Evolutionary conservation across 2,888 invertebrate species (phyloP), one percentile per base, ranked within the genome.

Genomic region (Rapana venosa): DNA sequence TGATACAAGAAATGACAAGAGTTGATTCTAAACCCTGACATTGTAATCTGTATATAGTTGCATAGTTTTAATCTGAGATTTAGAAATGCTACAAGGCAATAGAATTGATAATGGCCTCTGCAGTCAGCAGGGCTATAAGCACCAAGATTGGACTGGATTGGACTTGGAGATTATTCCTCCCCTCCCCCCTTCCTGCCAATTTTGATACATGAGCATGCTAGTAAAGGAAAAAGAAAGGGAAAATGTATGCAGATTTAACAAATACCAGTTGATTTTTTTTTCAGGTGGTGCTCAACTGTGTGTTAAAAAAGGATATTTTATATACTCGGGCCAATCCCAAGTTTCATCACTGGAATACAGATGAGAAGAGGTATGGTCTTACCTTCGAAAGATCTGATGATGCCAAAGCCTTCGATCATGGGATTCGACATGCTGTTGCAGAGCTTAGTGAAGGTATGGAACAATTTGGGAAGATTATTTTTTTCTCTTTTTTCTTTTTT

Each of bases 311-410:
- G 96, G 99, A 99, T 96, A 98, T 99, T 96, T 98, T 98, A 96
- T 99, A 99, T 97, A 98, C 98, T 97, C 98, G 98, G 92, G 98
- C 99, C 95, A 99, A 99, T 98, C 99, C 99, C 66, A 99, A 99
- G 85, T 99, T 99, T 97, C 99, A 99, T 97, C 99, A 99, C 96
- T 99, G 99, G 99, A 98, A 98, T 96, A 98, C 98, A 35, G 99
- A 98, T 90, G 98, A 98, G 96, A 98, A 98, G 96, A 98, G 98
- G 93, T 99, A 98, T 97, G 99, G 99, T 87, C 97, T 99, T 93
- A 99, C 99, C 88, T 99, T 99, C 97, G 98, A 98, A 96, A 98
- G 98, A 88, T 98, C 98, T 74, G 98, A 98, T 17, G 96, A 99
- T 97, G 99, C 98, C 70, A 97, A 98, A 92, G 98, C 98, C 89